Conservation (phyloP, 2,888 invertebrate species). For the Spatulosminthurus flaviceps region DNA sequence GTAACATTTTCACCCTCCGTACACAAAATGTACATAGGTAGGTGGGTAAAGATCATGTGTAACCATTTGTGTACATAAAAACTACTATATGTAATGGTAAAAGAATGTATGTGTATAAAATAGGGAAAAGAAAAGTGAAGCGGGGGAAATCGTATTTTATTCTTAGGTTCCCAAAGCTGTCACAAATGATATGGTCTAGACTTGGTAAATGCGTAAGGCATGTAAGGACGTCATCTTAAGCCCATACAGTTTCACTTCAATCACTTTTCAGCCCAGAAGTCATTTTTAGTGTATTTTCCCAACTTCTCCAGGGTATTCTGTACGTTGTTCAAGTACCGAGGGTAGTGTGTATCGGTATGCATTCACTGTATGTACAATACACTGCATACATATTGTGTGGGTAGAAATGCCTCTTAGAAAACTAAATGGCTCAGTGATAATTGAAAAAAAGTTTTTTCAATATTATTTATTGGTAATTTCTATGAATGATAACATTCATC, state of each 20-base stretch:
- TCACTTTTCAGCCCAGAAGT: background rate
- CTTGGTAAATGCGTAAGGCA: conserved; percentile 6
- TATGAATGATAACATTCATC: conserved; percentile 3
- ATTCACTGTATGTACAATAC: background rate
- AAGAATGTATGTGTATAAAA: background rate
- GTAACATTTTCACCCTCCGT: conserved; percentile 12
- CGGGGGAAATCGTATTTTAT: conserved; percentile 1
- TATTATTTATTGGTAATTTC: conserved; percentile 14
- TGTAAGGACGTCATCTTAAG: background rate
- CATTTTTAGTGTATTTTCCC: background rate
- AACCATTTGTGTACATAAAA: no score
- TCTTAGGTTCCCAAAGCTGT: conserved; percentile 18
- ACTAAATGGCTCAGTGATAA: background rate
- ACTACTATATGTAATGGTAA: no score
- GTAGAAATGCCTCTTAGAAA: background rate
- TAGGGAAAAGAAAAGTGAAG: background rate
- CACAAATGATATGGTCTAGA: conserved; percentile 14
- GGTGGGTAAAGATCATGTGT: no score
- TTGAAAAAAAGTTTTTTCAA: background rate
- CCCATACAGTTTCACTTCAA: background rate
- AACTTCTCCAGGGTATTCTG: background rate
- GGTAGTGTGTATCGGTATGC: no score
- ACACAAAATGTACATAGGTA: background rate
- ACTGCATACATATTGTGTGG: background rate
- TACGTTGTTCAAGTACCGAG: background rate